Base-by-base conservation (phyloP, 2,113 vertebrate genomes). In the Malaclemys terrapin region DNA sequence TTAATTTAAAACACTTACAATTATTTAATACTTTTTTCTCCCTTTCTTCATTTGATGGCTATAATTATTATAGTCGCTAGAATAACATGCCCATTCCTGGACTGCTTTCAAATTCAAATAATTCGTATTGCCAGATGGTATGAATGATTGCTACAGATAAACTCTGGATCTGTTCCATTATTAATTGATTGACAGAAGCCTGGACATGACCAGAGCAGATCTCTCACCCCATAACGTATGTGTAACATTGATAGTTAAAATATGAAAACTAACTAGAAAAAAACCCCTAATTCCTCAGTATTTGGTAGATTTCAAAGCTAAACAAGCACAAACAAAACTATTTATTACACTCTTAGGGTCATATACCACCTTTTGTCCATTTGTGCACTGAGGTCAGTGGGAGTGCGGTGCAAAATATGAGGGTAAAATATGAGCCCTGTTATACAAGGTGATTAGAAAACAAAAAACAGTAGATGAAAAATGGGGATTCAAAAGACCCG, bases 61-160 rank as follows among this genome's bases (percentile, higher is more conserved):
- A 92, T 82, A 95, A 97, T 97, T 97, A 97, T 93, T 95, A 92
- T 84, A 97, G 93, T 81, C 88, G 80, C 91, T 94, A 93, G 95
- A 95, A 97, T 93, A 97, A 97, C 96, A 96, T 79, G 96, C 95
- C 97, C 92, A 94, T 95, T 96, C 91, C 94, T 94, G 96, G 96
- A 95, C 90, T 92, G 93, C 96, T 95, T 97, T 97, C 95, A 97
- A 96, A 97, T 96, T 95, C 97, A 96, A 95, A 94, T 96, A 96
- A 97, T 97, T 97, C 96, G 93, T 97, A 95, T 96, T 97, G 96
- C 96, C 97, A 97, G 97, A 97, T 97, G 97, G 97, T 95, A 97
- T 96, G 96, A 97, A 97, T 97, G 97, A 97, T 97, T 97, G 96
- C 96, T 96, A 96, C 96, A 97, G 96, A 97, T 97, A 97, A 97